A percentile compares a stretch with the other conserved stretches of the same genome.
Conservation (phyloP, 2,113 vertebrate genomes). For the Mandrillus leucophaeus region DNA sequence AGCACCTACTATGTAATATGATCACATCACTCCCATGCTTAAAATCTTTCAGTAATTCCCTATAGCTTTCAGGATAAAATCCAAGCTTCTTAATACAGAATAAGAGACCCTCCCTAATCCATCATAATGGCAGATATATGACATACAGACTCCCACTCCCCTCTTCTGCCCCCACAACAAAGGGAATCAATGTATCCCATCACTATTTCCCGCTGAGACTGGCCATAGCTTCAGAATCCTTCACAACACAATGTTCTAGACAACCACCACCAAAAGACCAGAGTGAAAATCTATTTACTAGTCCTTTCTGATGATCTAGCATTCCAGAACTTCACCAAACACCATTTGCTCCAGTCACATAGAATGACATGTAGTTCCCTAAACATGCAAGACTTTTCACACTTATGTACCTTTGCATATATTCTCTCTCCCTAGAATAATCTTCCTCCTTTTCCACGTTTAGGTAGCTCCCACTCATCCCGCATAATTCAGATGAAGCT, state of each 20-base stretch:
- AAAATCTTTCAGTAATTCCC: constrained; percentile 47
- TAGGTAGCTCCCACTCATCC: background rate
- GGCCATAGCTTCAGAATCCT: background rate
- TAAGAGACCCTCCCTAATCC: background rate
- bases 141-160: background rate
- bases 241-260: background rate
- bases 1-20: constrained; percentile 39
- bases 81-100: background rate
- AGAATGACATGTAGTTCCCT: background rate
- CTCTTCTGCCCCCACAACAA: background rate
- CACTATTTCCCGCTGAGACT: background rate
- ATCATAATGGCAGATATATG: background rate
- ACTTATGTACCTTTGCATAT: background rate
- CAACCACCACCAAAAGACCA: background rate
- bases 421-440: background rate
- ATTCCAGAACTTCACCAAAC: background rate
- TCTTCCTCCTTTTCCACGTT: background rate
- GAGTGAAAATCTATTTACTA: background rate
- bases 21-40: background rate
- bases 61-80: constrained; percentile 40
- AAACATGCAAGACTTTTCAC: background rate
- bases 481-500: background rate
- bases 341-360: background rate
- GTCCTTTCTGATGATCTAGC: background rate
- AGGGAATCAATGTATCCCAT: background rate